phyloP scores from a whole-genome alignment of 2,888 invertebrate genomes.

The Drosophila neoperkinsi region DNA sequence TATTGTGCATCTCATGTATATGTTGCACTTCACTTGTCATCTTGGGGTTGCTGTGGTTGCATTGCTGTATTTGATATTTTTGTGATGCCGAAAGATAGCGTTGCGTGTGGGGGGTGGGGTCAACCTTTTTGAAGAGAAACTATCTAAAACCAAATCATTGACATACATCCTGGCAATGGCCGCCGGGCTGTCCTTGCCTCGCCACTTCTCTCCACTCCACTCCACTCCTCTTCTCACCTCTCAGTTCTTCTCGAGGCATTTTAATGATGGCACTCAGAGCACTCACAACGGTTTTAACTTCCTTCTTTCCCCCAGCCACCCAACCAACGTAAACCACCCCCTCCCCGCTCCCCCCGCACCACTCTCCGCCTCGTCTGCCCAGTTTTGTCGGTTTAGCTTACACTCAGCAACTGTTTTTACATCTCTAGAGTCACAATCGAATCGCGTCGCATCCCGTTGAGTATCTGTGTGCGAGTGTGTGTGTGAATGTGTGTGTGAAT shows the following conservation, averaged over 20 bases:
- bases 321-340: not conserved
- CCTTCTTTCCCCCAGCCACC: not conserved
- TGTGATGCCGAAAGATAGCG: not conserved
- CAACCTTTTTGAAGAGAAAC: not conserved
- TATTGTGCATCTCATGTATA: too few relatives aligned
- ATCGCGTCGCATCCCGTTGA: slow-evolving; percentile 6
- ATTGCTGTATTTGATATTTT: not conserved
- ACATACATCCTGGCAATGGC: slow-evolving; percentile 46
- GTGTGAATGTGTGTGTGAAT: slow-evolving; percentile 9
- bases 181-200: slow-evolving; percentile 6
- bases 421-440: slow-evolving; percentile 28
- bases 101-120: not conserved
- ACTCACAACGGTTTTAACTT: slow-evolving; percentile 11
- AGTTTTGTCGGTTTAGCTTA: slow-evolving; percentile 32
- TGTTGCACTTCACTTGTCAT: not conserved
- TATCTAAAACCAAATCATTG: slow-evolving; percentile 19
- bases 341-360: rapidly evolving
- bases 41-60: not conserved
- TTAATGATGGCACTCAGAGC: slow-evolving; percentile 47
- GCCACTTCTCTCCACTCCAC: not conserved
- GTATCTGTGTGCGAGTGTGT: slow-evolving; percentile 10
- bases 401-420: slow-evolving; percentile 38
- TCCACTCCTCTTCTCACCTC: not conserved
- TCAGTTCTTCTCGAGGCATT: slow-evolving; percentile 12
- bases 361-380: not conserved